Base-by-base conservation (phyloP, 2,888 invertebrate species). In the Mellilla xanthometata region DNA sequence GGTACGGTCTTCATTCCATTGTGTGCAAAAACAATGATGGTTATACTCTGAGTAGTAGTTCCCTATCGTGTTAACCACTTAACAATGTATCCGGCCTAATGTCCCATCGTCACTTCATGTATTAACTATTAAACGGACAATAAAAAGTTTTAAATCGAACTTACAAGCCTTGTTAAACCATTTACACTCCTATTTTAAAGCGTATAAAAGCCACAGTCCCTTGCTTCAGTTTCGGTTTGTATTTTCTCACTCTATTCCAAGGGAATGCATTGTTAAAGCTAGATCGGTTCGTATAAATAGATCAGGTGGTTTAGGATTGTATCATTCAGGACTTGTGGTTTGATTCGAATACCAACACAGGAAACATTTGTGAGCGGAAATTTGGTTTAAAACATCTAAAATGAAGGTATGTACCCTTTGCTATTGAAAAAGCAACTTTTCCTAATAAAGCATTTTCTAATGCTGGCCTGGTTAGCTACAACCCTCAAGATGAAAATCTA, bases 381-480 rank as follows among this genome's bases (percentile, higher is more conserved):
- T 27, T 8, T 19, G 27, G 27, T 12, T 40, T 19, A 24, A 26
- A 35, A 26, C 36, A 36, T 34, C 29, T 23, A 27, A 8, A n/a
- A 39, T 45, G 39, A 45, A 45, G 45, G 45, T 45, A 29, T 23
- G 44, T 29, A n/a, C n/a, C n/a, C n/a, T n/a, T n/a, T n/a, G n/a
- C n/a, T n/a, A n/a, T n/a, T n/a, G n/a, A n/a, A n/a, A n/a, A n/a
- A n/a, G n/a, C n/a, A n/a, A n/a, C n/a, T n/a, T n/a, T n/a, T n/a
- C n/a, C n/a, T n/a, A n/a, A n/a, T n/a, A n/a, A n/a, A n/a, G n/a
- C n/a, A n/a, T n/a, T n/a, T n/a, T n/a, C n/a, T n/a, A n/a, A n/a
- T n/a, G n/a, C n/a, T n/a, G n/a, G n/a, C n/a, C n/a, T n/a, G n/a
- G n/a, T n/a, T n/a, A n/a, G n/a, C n/a, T n/a, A n/a, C n/a, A n/a